Evolutionary conservation across 1,140 invertebrate species (phyloP).

Genomic region (Drosophila busckii): DNA sequence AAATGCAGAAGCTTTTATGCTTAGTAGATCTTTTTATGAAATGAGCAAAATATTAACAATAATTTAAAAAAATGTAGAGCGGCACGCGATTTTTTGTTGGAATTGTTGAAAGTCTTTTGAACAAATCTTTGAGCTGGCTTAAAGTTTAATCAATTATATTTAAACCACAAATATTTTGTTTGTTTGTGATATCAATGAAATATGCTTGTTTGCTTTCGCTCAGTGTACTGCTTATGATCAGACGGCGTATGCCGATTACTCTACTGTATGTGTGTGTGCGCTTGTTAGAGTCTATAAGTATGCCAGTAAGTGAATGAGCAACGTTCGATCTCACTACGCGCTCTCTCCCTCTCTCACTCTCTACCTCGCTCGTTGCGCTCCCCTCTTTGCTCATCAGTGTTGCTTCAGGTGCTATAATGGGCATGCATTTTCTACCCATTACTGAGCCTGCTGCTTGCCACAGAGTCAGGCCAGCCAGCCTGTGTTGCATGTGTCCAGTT

Average conservation of each 20-base stretch:
- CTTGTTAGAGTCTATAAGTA: slow-evolving; percentile 67
- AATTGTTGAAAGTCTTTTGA: too few species aligned
- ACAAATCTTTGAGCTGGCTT: too few species aligned
- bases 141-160: too few species aligned
- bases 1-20: too few species aligned
- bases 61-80: too few species aligned
- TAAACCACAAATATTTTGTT: too few species aligned
- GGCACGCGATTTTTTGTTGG: too few species aligned
- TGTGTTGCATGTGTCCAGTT: slow-evolving; percentile 23
- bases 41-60: too few species aligned
- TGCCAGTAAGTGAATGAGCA: slow-evolving; percentile 68
- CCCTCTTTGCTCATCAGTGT: slow-evolving; percentile 4
- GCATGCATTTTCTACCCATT: slow-evolving; percentile 63
- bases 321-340: too few species aligned
- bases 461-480: slow-evolving; percentile 5
- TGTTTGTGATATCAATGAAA: too few species aligned
- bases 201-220: neutral
- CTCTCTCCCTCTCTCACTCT: too few species aligned
- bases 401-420: slow-evolving; percentile 72
- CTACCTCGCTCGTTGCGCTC: neutral
- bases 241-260: slow-evolving; percentile 38
- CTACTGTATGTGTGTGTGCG: slow-evolving; percentile 15
- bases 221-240: slow-evolving; percentile 26
- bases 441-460: slow-evolving; percentile 13
- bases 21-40: too few species aligned